Percentiles rank a stretch among this genome's conserved stretches.
Conservation (phyloP, 2,113 vertebrate species). For the Plotosus lineatus region DNA sequence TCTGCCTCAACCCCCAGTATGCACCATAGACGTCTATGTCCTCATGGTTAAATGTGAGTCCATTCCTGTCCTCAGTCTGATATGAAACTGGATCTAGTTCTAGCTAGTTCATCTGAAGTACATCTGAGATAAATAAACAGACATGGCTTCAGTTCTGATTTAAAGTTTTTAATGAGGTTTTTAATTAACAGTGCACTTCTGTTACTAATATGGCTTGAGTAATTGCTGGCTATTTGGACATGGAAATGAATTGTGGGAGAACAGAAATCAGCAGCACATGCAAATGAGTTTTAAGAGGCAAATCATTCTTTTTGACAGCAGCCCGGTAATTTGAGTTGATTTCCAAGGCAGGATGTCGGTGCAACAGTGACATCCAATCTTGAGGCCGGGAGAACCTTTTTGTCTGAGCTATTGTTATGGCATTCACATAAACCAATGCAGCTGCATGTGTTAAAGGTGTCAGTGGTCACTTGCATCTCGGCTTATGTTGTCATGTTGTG, state of each 20-base stretch:
- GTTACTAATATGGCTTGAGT: conserved; percentile 59
- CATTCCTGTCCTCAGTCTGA: no score
- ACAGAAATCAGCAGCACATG: conserved; percentile 37
- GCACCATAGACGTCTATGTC: conserved; percentile 98
- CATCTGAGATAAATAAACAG: no score
- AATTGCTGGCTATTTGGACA: conserved; percentile 66
- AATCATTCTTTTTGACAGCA: conserved; percentile 10
- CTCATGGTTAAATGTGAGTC: conserved; percentile 97
- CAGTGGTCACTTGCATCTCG: not conserved
- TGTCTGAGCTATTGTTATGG: conserved; percentile 2
- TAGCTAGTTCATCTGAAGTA: not conserved
- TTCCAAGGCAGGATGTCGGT: not conserved
- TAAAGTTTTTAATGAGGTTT: conserved; percentile 8
- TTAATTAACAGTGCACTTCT: not conserved
- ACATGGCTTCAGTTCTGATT: not conserved
- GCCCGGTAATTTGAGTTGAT: conserved; percentile 13
- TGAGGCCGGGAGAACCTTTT: conserved; percentile 1
- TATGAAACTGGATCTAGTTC: not conserved
- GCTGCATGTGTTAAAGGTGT: conserved; percentile 27
- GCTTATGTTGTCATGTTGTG: conserved; percentile 25
- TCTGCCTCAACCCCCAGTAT: conserved; percentile 91
- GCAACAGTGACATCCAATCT: conserved; percentile 9
- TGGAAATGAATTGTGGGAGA: conserved; percentile 48
- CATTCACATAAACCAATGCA: conserved; percentile 32
- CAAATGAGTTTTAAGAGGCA: conserved; percentile 38